A percentile compares a stretch with the other conserved stretches of the same genome.
These are phyloP conservation scores for Sebastes nivosus DNA, from an alignment of 2,797 vertebrate genomes.

Conservation along the genomic window DNA sequence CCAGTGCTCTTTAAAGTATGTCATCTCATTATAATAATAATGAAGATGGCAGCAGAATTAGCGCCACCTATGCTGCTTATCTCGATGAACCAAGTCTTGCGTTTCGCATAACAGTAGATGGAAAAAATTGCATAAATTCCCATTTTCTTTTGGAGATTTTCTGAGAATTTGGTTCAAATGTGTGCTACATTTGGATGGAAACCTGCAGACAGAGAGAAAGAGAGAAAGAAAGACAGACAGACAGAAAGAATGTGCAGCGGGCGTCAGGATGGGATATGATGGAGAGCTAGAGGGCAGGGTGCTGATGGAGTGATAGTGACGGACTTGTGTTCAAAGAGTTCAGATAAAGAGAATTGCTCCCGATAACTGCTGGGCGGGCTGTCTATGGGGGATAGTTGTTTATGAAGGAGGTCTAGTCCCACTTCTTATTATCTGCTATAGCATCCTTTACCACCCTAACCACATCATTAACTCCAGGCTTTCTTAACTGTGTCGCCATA, in stretches of 20 bases:
- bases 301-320: conserved; percentile 51
- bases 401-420: conserved; percentile 32
- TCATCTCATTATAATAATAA: background rate
- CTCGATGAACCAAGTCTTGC: background rate
- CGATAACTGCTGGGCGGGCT: conserved; percentile 60
- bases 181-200: background rate
- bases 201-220: background rate
- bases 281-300: conserved; percentile 51
- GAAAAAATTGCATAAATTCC: background rate
- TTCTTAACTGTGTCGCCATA: conserved; percentile 27
- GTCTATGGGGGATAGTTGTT: conserved; percentile 69
- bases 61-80: background rate
- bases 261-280: conserved; percentile 28
- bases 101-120: background rate
- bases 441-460: conserved; percentile 40
- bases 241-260: conserved; percentile 3
- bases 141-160: background rate
- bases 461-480: conserved; percentile 61
- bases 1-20: background rate
- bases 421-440: conserved; percentile 33
- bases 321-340: conserved; percentile 41
- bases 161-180: background rate
- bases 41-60: background rate
- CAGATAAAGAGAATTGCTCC: conserved; percentile 47
- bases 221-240: background rate